These are phyloP conservation scores for Luehdorfia chinensis DNA, from an alignment of 1,140 invertebrate genomes.

Conservation along the genomic window DNA sequence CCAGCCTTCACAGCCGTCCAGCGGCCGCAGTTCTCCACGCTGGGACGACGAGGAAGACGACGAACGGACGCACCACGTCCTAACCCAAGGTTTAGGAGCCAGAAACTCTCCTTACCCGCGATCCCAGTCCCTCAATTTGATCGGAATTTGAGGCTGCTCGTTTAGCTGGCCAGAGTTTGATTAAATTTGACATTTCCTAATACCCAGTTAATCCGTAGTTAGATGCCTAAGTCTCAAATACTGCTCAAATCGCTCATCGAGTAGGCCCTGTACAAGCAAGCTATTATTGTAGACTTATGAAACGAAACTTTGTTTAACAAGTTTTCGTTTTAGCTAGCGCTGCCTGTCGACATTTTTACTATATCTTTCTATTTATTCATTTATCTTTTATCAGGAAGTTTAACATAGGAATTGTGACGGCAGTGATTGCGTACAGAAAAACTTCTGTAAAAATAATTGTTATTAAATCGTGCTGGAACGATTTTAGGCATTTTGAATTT, in stretches of 20 bases:
- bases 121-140: constrained; percentile 31
- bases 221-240: constrained; percentile 46
- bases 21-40: constrained; percentile 78
- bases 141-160: constrained; percentile 51
- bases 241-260: constrained; percentile 41
- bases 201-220: constrained; percentile 8
- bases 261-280: constrained; percentile 20
- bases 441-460: no score
- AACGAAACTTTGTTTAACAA: constrained; percentile 23
- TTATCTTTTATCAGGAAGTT: constrained; percentile 6
- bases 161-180: constrained; percentile 21
- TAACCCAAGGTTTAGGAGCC: constrained; percentile 57
- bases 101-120: neutral
- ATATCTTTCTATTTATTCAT: constrained; percentile 14
- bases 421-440: constrained; percentile 71
- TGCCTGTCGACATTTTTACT: constrained; percentile 37
- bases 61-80: constrained; percentile 51
- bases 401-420: constrained; percentile 36
- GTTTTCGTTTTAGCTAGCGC: constrained; percentile 41
- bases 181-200: no score
- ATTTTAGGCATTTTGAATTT: constrained; percentile 12
- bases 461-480: constrained; percentile 8
- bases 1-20: constrained; percentile 53
- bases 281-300: constrained; percentile 22
- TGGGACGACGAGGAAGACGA: constrained; percentile 72